phyloP scores from a whole-genome alignment of 2,113 vertebrate genomes.

The Chaetops frenatus region DNA sequence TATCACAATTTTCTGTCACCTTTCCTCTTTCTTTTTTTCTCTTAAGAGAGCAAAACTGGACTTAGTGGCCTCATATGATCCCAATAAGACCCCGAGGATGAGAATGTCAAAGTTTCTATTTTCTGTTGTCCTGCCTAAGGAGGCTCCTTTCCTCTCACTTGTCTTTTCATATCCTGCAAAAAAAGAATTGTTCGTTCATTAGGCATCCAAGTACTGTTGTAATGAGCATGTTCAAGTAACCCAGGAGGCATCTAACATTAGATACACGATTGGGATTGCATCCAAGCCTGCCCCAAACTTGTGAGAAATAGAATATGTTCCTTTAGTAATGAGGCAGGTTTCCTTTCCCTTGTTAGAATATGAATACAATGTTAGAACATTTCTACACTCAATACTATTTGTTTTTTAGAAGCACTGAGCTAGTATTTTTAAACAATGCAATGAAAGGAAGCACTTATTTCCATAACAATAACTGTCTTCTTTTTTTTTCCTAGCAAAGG shows the following conservation, averaged over 20 bases:
- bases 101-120: background rate
- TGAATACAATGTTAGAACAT: background rate
- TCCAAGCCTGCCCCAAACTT: background rate
- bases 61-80: background rate
- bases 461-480: background rate
- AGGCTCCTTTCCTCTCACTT: background rate
- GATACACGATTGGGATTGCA: background rate
- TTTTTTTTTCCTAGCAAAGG: background rate
- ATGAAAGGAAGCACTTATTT: background rate
- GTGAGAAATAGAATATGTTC: background rate
- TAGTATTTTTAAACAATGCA: background rate
- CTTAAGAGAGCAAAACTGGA: background rate
- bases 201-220: background rate
- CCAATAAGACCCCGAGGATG: background rate
- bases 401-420: background rate
- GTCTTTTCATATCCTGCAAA: background rate
- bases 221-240: background rate
- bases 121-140: background rate
- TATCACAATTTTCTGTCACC: background rate
- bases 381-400: background rate
- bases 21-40: background rate
- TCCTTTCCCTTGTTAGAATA: background rate
- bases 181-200: background rate
- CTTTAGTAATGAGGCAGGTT: background rate
- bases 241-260: background rate